Evolutionary conservation across 2,797 vertebrate genomes (phyloP).

Genomic region (Geotrypetes seraphini): DNA sequence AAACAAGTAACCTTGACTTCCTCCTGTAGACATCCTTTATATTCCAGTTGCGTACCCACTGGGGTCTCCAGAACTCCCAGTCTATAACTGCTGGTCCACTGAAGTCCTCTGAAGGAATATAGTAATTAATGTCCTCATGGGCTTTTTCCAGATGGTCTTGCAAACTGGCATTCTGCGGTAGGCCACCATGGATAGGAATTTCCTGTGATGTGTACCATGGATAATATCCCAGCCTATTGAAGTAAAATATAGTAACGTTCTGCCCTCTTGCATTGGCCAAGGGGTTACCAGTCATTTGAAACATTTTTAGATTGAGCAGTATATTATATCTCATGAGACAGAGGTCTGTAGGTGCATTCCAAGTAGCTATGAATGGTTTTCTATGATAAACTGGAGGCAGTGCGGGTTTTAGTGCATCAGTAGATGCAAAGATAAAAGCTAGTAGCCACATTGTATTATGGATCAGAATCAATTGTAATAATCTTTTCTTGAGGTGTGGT

Average conservation of each 20-base stretch:
- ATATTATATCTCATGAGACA: conserved; percentile 57
- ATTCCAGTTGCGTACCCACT: conserved; percentile 63
- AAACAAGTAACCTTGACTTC: conserved; percentile 51
- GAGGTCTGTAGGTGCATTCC: conserved; percentile 64
- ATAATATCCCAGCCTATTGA: conserved; percentile 65
- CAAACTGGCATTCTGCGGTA: conserved; percentile 66
- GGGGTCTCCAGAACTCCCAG: conserved; percentile 67
- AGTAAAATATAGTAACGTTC: conserved; percentile 74
- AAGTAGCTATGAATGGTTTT: conserved; percentile 63
- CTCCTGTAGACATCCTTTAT: conserved; percentile 57
- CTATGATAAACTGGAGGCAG: conserved; percentile 51
- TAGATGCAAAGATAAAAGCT: conserved; percentile 11
- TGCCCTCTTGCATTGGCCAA: conserved; percentile 58
- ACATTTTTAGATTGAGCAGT: conserved; percentile 49
- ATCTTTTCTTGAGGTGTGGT: conserved; percentile 9
- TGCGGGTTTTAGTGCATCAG: conserved; percentile 59
- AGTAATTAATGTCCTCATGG: conserved; percentile 50
- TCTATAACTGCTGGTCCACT: conserved; percentile 60
- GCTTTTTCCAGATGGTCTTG: conserved; percentile 60
- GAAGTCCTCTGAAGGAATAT: conserved; percentile 61
- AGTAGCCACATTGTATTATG: conserved; percentile 2
- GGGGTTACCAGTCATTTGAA: conserved; percentile 59
- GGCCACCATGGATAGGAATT: conserved; percentile 48
- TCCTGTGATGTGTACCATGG: conserved; percentile 59
- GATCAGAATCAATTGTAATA: conserved; percentile 1